Evolutionary conservation across 2,113 vertebrate genomes (phyloP).

Genomic region (Nerophis ophidion): DNA sequence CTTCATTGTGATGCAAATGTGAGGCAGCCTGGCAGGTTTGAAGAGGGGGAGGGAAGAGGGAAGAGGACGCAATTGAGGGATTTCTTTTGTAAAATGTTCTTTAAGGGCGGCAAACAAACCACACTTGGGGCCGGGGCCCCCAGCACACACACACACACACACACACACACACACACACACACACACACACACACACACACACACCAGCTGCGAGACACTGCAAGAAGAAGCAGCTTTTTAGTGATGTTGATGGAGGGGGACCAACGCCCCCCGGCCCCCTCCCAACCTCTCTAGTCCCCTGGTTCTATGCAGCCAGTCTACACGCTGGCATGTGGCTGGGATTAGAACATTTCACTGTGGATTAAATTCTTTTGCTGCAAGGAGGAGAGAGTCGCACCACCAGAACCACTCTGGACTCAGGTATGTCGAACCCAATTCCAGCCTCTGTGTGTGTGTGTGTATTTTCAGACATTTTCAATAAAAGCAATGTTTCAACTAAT

Average conservation of each 20-base stretch:
- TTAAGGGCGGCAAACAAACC: constrained; percentile 48
- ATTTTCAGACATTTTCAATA: too few relatives aligned
- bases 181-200: too few relatives aligned
- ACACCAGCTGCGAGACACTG: too few relatives aligned
- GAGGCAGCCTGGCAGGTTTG: constrained; percentile 29
- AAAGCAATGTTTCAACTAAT: too few relatives aligned
- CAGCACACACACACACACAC: background rate
- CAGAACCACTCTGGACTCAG: constrained; percentile 44
- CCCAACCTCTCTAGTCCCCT: constrained; percentile 14
- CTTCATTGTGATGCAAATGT: constrained; percentile 60
- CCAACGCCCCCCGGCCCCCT: too few relatives aligned
- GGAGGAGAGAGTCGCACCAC: constrained; percentile 36
- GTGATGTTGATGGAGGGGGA: constrained; percentile 9
- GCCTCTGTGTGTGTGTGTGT: too few relatives aligned
- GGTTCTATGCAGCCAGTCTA: constrained; percentile 39
- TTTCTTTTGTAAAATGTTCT: constrained; percentile 68
- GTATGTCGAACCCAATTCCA: constrained; percentile 38
- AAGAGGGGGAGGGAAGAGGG: background rate
- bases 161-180: too few relatives aligned
- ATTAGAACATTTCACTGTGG: constrained; percentile 75
- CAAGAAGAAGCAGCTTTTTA: background rate
- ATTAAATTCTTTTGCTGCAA: constrained; percentile 67
- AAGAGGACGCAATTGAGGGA: constrained; percentile 44
- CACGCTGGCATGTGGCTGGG: constrained; percentile 71
- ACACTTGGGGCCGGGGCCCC: constrained; percentile 25